Evolutionary conservation across 1,140 invertebrate genomes (phyloP), one percentile per base, ranked within the genome.

Genomic region (Drosophila serrata): DNA sequence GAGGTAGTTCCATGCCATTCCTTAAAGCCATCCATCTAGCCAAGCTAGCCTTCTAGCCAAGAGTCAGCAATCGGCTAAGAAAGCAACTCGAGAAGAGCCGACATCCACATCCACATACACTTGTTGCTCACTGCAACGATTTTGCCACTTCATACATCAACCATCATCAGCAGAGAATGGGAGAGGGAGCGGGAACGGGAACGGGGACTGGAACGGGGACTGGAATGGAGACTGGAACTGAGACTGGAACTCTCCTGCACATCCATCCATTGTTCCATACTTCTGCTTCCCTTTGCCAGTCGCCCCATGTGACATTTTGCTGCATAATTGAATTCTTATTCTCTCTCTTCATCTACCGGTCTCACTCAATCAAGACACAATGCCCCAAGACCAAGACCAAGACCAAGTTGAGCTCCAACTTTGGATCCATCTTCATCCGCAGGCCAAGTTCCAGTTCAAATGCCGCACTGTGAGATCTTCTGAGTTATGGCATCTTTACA

Each of bases 291-390:
- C 55, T 75, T 69, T 57, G 60, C 58, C 59, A 40, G 51, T 37
- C 39, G 42, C 81, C 75, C 69, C 69, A 72, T 80, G 82, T 76
- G 82, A 90, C 84, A 87, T 82, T 87, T 88, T 79, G 81, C 72
- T 90, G 85, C 85, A 87, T 87, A 85, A 87, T 88, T 90, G 85
- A 87, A 90, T 85, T 80, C 85, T 84, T 87, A 80, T 79, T 76
- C 79, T 64, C 62, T 67, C 33, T 63, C 61, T 40, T 46, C n/a
- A n/a, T n/a, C n/a, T n/a, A n/a, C 40, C 19, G 62, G 39, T 56
- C 45, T 49, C 45, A 49, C 58, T 58, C 61, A 75, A 60, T 79
- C 70, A 61, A 64, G 65, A 59, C 67, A 72, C 69, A 72, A 72
- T 58, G 45, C 68, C 33, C 57, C 42, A 19, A 39, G 45, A 24